Conservation (phyloP, 2,797 vertebrate genomes). For the Tinamus major region DNA sequence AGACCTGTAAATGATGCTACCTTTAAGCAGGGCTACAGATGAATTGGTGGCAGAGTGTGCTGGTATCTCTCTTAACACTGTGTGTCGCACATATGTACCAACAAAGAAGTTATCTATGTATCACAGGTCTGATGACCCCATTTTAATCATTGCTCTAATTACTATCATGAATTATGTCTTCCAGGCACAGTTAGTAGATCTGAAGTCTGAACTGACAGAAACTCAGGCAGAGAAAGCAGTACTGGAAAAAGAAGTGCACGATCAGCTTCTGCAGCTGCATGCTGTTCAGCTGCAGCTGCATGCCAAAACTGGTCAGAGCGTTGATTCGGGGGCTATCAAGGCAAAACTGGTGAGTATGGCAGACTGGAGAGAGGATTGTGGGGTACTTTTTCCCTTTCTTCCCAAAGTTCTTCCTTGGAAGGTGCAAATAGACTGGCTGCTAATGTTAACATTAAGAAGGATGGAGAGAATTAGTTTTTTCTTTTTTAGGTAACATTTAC, state of each 20-base stretch:
- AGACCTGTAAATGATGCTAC: background rate
- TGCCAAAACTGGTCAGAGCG: conserved; percentile 87
- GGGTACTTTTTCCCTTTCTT: background rate
- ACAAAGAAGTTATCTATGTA: background rate
- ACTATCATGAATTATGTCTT: background rate
- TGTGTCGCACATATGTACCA: background rate
- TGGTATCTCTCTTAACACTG: background rate
- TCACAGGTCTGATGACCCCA: background rate
- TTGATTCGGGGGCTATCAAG: conserved; percentile 93
- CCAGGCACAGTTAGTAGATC: conserved; percentile 95
- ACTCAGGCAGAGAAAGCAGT: conserved; percentile 90
- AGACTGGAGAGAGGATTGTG: background rate
- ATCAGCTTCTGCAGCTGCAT: conserved; percentile 94
- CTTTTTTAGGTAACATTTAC: background rate
- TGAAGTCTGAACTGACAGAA: conserved; percentile 94
- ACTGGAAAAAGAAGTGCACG: conserved; percentile 92
- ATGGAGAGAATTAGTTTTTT: background rate
- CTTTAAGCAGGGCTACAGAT: background rate
- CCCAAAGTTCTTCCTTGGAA: background rate
- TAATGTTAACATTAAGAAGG: background rate
- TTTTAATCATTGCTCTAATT: background rate
- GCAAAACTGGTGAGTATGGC: conserved; percentile 90
- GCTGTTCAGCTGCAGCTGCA: conserved; percentile 94
- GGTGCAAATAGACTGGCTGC: background rate
- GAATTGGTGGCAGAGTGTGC: background rate